Percentiles rank a stretch among this genome's conserved stretches.
Conservation (phyloP, 2,888 invertebrate species). For the Penaeus monodon region DNA sequence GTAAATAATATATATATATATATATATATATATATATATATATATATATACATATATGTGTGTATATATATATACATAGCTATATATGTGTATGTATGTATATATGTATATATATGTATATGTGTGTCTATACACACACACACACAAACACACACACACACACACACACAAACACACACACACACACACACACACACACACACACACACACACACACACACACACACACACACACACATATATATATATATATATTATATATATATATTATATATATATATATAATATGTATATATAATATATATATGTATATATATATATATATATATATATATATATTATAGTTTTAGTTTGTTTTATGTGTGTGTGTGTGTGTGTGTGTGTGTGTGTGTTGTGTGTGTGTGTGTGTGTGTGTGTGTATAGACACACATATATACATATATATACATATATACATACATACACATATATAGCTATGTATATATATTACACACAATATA, state of each 20-base stretch:
- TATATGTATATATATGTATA: too few relatives aligned
- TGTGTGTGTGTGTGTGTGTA: neutral
- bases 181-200: neutral
- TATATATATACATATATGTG: too few relatives aligned
- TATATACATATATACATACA: too few relatives aligned
- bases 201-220: neutral
- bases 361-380: neutral
- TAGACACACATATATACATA: too few relatives aligned
- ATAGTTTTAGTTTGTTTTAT: too few relatives aligned
- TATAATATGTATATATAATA: too few relatives aligned
- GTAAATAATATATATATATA: too few relatives aligned
- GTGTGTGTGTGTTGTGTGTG: neutral
- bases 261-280: conserved; percentile 35
- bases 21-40: too few relatives aligned
- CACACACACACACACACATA: neutral
- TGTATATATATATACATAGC: too few relatives aligned
- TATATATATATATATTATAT: conserved; percentile 31
- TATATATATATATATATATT: conserved; percentile 23
- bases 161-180: neutral
- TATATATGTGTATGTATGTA: too few relatives aligned
- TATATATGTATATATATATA: conserved; percentile 33
- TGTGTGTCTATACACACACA: neutral
- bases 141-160: neutral
- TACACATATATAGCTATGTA: too few relatives aligned
- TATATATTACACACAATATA: too few relatives aligned